Evolutionary conservation across 1,140 invertebrate genomes (phyloP).

Genomic region (Sycophila sp.): DNA sequence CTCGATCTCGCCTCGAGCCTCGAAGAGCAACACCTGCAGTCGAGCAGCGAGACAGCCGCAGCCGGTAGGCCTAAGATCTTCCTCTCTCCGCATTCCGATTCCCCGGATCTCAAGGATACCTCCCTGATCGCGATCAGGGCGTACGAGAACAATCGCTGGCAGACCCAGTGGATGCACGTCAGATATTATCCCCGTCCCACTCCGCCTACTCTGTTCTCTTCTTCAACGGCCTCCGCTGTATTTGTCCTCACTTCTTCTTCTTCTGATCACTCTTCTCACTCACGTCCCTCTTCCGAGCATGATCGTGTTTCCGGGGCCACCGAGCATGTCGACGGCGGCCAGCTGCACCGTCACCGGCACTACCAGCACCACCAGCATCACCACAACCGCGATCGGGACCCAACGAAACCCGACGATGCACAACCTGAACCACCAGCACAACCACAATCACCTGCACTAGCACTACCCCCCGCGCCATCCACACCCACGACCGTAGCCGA

Average conservation of each 20-base stretch:
- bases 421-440: no score
- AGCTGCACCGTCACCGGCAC: slow-evolving; percentile 46
- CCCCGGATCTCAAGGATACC: slow-evolving; percentile 45
- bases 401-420: slow-evolving; percentile 37
- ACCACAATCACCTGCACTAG: slow-evolving; percentile 47
- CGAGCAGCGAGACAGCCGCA: slow-evolving; percentile 49
- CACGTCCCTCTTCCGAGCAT: no score
- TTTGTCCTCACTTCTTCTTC: slow-evolving; percentile 37
- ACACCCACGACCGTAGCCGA: slow-evolving; percentile 41
- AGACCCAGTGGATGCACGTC: slow-evolving; percentile 34
- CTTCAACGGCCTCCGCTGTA: slow-evolving; percentile 39
- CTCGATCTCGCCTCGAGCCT: slow-evolving; percentile 42
- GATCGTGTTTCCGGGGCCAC: slow-evolving; percentile 46
- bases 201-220: slow-evolving; percentile 34
- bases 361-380: slow-evolving; percentile 56
- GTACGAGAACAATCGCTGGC: slow-evolving; percentile 29
- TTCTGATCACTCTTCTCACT: no score
- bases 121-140: slow-evolving; percentile 33
- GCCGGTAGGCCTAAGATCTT: slow-evolving; percentile 47
- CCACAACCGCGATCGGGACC: slow-evolving; percentile 48
- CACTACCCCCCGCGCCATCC: slow-evolving; percentile 47
- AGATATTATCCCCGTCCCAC: slow-evolving; percentile 36
- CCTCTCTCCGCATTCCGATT: slow-evolving; percentile 41
- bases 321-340: slow-evolving; percentile 56
- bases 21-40: slow-evolving; percentile 36